Conservation (phyloP, 1,140 invertebrate species). For the Drosophila ironensis region DNA sequence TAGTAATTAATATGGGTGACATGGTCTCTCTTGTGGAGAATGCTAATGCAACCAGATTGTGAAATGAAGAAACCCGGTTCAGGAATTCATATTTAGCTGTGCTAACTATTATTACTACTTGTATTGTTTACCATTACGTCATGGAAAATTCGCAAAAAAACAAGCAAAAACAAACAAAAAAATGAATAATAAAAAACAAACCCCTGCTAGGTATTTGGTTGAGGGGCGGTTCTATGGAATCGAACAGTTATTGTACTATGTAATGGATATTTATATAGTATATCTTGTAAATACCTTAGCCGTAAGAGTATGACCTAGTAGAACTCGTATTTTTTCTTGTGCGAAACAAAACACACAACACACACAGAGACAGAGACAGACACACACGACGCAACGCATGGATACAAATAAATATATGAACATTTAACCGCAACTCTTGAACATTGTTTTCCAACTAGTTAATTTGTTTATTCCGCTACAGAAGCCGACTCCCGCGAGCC, state of each 20-base stretch:
- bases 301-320: constrained; percentile 43
- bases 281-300: too few relatives aligned
- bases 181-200: too few relatives aligned
- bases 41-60: constrained; percentile 25
- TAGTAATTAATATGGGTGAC: constrained; percentile 32
- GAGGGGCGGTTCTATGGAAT: constrained; percentile 13
- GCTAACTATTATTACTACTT: constrained; percentile 51
- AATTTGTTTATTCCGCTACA: constrained; percentile 54
- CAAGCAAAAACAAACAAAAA: too few relatives aligned
- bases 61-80: constrained; percentile 54
- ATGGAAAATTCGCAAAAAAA: constrained; percentile 10
- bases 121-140: constrained; percentile 42
- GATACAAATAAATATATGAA: constrained; percentile 26
- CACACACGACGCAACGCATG: too few relatives aligned
- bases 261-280: constrained; percentile 43
- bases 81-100: constrained; percentile 72
- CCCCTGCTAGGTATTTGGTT: neutral
- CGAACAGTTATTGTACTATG: constrained; percentile 44
- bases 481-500: constrained; percentile 24
- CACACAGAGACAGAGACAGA: too few relatives aligned
- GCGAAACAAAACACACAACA: constrained; percentile 60
- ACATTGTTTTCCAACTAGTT: constrained; percentile 34
- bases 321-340: constrained; percentile 53
- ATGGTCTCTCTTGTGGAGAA: constrained; percentile 27
- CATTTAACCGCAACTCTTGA: constrained; percentile 34